A percentile compares a stretch with the other conserved stretches of the same genome.
phyloP scores from a whole-genome alignment of 1,140 invertebrate species.

The Bilobella aurantiaca region DNA sequence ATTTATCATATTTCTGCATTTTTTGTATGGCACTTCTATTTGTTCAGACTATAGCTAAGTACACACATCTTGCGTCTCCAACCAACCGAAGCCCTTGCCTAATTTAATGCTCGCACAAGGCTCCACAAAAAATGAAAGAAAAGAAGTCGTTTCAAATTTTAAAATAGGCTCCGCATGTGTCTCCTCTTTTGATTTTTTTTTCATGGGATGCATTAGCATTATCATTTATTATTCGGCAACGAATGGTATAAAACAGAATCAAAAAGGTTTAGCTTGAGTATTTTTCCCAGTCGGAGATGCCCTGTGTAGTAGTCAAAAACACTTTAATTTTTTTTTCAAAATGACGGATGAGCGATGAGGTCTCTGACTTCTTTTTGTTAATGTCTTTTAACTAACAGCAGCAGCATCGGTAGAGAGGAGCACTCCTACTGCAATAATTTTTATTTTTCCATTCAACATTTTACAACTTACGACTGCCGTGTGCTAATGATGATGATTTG shows the following conservation, averaged over 20 bases:
- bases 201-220: background rate
- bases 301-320: background rate
- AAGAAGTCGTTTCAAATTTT: conserved; percentile 34
- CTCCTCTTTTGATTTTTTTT: conserved; percentile 5
- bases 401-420: no score
- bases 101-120: conserved; percentile 9
- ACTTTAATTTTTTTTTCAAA: conserved; percentile 3
- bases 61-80: conserved; percentile 8
- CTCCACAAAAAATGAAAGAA: no score
- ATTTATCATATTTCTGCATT: conserved; percentile 37
- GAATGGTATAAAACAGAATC: background rate
- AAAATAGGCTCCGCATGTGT: conserved; percentile 30
- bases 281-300: no score
- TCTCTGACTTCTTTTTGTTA: background rate
- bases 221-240: background rate
- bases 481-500: background rate
- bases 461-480: background rate
- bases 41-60: conserved; percentile 7
- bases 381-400: background rate
- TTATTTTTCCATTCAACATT: background rate
- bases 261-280: background rate
- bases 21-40: conserved; percentile 23
- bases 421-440: background rate
- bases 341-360: conserved; percentile 1
- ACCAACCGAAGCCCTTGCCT: conserved; percentile 1